These are phyloP conservation scores for Zaprionus tsacasi DNA, from an alignment of 1,140 invertebrate species.

Conservation along the genomic window DNA sequence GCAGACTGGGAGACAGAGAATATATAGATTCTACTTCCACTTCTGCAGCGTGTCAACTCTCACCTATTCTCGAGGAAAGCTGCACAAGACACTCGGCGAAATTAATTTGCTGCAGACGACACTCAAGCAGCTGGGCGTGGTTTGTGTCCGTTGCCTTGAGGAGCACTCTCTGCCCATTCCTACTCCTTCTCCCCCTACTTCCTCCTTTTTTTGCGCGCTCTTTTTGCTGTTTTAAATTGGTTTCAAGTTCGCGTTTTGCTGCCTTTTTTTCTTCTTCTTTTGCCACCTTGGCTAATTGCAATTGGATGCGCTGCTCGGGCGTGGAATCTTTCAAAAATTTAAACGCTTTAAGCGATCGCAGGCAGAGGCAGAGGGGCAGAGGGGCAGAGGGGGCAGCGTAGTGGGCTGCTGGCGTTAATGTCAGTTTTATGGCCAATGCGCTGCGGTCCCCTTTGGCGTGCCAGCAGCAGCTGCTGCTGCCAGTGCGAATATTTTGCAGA, in stretches of 20 bases:
- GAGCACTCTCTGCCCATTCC: constrained; percentile 23
- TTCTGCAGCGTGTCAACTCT: constrained; percentile 20
- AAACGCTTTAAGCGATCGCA: constrained; percentile 63
- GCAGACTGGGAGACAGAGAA: background rate
- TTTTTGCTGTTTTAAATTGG: constrained; percentile 61
- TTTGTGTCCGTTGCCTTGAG: constrained; percentile 30
- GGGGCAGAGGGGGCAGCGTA: background rate
- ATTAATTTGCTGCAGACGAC: constrained; percentile 71
- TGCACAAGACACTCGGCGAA: constrained; percentile 68
- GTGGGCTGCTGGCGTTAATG: constrained; percentile 74
- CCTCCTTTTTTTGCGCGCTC: background rate
- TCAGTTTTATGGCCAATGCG: constrained; percentile 69
- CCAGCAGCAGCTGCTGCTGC: constrained; percentile 51
- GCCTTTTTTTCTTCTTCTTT: constrained; percentile 37
- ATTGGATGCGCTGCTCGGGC: constrained; percentile 51
- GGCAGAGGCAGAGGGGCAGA: background rate
- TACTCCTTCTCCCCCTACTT: background rate
- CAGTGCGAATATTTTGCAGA: constrained; percentile 71
- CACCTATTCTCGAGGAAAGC: constrained; percentile 39
- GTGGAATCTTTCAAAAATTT: constrained; percentile 43
- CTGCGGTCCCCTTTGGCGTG: constrained; percentile 59
- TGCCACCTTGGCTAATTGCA: constrained; percentile 73
- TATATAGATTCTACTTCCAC: background rate
- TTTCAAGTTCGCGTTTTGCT: constrained; percentile 60
- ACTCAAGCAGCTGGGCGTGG: constrained; percentile 63